Evolutionary conservation across 2,888 invertebrate species (phyloP).

Genomic region (Leucoma salicis): DNA sequence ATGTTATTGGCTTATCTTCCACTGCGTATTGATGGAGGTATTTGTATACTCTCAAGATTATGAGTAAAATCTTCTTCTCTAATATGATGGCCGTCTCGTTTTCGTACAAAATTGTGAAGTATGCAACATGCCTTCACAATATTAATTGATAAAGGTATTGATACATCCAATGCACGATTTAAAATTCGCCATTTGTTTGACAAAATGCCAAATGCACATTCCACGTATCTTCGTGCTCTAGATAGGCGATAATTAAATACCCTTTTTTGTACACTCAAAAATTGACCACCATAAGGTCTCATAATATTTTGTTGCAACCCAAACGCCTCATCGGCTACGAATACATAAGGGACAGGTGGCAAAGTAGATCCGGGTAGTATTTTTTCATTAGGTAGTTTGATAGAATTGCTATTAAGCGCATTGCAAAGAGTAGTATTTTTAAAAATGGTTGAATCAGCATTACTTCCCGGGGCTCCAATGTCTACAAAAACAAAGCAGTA

Average conservation of each 20-base stretch:
- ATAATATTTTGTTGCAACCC: constrained; percentile 4
- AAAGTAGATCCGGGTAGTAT: constrained; percentile 16
- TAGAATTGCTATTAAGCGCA: constrained; percentile 21
- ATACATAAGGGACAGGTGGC: constrained; percentile 9
- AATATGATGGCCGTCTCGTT: too few relatives aligned
- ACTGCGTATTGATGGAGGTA: too few relatives aligned
- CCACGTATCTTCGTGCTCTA: constrained; percentile 4
- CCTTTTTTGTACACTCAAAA: constrained; percentile 23
- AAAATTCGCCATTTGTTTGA: constrained; percentile 13
- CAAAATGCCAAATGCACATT: constrained; percentile 14
- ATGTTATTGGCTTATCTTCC: too few relatives aligned
- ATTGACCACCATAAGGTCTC: constrained; percentile 13
- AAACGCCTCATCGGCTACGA: constrained; percentile 9
- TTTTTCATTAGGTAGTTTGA: constrained; percentile 25
- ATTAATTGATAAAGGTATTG: too few relatives aligned
- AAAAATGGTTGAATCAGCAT: neutral
- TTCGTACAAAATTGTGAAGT: too few relatives aligned
- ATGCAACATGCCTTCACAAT: too few relatives aligned
- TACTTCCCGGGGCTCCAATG: constrained; percentile 1
- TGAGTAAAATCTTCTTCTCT: too few relatives aligned
- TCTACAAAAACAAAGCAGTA: constrained; percentile 7
- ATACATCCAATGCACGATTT: constrained; percentile 17
- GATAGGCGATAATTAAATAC: constrained; percentile 22
- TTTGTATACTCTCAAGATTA: too few relatives aligned
- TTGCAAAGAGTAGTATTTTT: constrained; percentile 27